Conservation (phyloP, 2,113 vertebrate genomes). For the Oncorhynchus keta region DNA sequence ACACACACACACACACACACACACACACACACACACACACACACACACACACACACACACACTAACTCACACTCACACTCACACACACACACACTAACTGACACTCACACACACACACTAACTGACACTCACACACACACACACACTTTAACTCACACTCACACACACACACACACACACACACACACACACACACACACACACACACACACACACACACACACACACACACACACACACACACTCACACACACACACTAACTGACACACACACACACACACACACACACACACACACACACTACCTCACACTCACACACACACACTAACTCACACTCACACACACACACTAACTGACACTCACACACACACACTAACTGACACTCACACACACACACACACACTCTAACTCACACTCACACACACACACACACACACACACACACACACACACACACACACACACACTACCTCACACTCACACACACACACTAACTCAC, state of each 20-base stretch:
- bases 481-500: too few relatives aligned
- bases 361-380: not conserved
- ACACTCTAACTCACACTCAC: too few relatives aligned
- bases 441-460: not conserved
- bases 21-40: too few relatives aligned
- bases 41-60: too few relatives aligned
- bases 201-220: too few relatives aligned
- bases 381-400: too few relatives aligned
- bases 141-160: too few relatives aligned
- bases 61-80: not conserved
- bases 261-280: too few relatives aligned
- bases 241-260: not conserved
- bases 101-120: not conserved
- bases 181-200: too few relatives aligned
- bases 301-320: not conserved
- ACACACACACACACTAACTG: not conserved
- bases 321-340: not conserved
- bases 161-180: too few relatives aligned
- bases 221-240: not conserved
- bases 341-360: not conserved
- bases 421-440: too few relatives aligned
- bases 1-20: not conserved
- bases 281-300: not conserved
- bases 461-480: not conserved
- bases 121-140: too few relatives aligned